Evolutionary conservation across 2,113 vertebrate species (phyloP).

Genomic region (Glaucidium brasilianum): DNA sequence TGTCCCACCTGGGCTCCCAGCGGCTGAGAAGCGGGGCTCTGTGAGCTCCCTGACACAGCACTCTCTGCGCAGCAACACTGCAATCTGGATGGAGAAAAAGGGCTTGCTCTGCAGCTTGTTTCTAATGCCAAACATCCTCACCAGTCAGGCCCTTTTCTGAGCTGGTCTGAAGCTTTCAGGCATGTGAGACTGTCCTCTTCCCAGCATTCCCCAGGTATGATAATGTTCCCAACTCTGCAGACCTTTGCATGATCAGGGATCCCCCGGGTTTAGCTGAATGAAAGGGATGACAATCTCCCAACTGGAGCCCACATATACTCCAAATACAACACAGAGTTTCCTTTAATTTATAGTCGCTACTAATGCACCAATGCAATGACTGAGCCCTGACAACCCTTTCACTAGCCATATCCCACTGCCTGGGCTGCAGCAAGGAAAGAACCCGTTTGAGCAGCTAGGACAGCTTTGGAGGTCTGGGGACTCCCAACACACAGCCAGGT

Average conservation of each 20-base stretch:
- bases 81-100: rapidly evolving
- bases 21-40: rapidly evolving
- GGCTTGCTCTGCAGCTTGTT: rapidly evolving
- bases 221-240: background rate
- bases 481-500: rapidly evolving
- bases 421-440: background rate
- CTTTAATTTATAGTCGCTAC: background rate
- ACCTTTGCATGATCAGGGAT: too few species aligned
- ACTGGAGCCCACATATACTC: rapidly evolving
- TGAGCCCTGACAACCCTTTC: background rate
- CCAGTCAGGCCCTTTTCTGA: background rate
- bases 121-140: background rate
- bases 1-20: too few species aligned
- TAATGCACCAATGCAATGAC: rapidly evolving
- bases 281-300: background rate
- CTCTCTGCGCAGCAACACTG: background rate
- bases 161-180: background rate
- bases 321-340: background rate
- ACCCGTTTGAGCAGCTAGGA: background rate
- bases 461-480: background rate
- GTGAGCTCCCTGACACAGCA: rapidly evolving
- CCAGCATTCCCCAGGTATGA: background rate
- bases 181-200: background rate
- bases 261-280: background rate
- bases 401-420: background rate